Conservation (phyloP, 2,888 invertebrate genomes). For the Lithophane socia region DNA sequence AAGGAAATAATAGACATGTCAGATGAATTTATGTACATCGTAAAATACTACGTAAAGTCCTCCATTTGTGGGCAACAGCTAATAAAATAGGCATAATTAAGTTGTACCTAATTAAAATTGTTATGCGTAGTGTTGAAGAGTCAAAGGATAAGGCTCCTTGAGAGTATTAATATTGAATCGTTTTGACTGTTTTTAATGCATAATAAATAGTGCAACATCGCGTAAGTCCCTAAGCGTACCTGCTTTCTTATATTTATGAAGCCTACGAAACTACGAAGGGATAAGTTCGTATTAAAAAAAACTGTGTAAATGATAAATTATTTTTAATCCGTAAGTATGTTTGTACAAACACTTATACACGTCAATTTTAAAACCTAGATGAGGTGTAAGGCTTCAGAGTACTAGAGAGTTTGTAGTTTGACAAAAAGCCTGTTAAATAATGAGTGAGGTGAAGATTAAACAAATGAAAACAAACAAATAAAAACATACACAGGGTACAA, state of each 20-base stretch:
- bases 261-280: no score
- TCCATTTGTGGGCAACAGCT: not conserved
- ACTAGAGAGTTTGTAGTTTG: not conserved
- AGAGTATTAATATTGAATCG: no score
- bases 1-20: conserved; percentile 1
- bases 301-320: no score
- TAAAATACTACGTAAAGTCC: conserved; percentile 6
- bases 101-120: not conserved
- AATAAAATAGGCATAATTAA: conserved; percentile 8
- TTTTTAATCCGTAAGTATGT: not conserved
- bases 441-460: no score
- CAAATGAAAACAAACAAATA: no score
- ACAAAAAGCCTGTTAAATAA: not conserved
- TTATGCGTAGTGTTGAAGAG: not conserved
- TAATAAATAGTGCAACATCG: not conserved
- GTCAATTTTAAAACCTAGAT: not conserved
- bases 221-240: no score
- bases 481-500: no score
- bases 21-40: not conserved
- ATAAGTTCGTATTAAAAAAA: not conserved
- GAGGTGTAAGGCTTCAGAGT: not conserved
- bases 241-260: no score
- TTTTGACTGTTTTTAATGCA: not conserved
- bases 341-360: not conserved
- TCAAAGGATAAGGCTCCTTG: not conserved